A percentile compares a stretch with the other conserved stretches of the same genome.
phyloP scores from a whole-genome alignment of 1,140 invertebrate genomes.

The Plectus sambesii region DNA sequence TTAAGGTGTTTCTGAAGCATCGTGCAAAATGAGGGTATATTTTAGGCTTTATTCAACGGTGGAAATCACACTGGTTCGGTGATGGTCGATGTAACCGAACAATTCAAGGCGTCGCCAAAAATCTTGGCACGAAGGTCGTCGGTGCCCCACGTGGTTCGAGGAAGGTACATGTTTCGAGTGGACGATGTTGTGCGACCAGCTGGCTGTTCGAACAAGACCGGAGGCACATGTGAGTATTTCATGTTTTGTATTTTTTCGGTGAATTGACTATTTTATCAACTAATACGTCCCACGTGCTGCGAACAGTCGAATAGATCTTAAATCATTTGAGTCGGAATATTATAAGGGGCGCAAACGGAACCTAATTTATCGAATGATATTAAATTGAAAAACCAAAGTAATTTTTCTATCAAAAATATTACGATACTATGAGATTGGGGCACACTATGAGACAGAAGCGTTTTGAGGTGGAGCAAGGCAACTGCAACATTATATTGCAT shows the following conservation, averaged over 20 bases:
- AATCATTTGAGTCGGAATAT: too few relatives aligned
- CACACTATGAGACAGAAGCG: too few relatives aligned
- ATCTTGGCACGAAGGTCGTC: conserved; percentile 38
- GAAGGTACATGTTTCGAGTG: conserved; percentile 45
- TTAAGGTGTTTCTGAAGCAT: background rate
- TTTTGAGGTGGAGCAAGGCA: too few relatives aligned
- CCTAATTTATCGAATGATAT: too few relatives aligned
- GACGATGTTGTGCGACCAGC: conserved; percentile 44
- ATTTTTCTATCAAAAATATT: too few relatives aligned
- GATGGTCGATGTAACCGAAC: conserved; percentile 42
- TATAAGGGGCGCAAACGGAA: too few relatives aligned
- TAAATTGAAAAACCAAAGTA: too few relatives aligned
- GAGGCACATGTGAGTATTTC: conserved; percentile 33
- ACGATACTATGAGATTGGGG: too few relatives aligned
- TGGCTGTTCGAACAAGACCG: conserved; percentile 44
- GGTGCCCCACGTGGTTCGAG: conserved; percentile 42
- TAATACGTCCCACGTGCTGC: too few relatives aligned
- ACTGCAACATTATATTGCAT: too few relatives aligned
- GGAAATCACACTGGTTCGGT: conserved; percentile 44
- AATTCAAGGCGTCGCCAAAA: conserved; percentile 44
- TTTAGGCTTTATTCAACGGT: conserved; percentile 41
- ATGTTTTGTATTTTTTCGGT: background rate
- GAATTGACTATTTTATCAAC: conserved; percentile 8
- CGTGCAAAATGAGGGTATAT: background rate
- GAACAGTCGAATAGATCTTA: too few relatives aligned